phyloP scores from a whole-genome alignment of 2,888 invertebrate genomes.

The Archips xylosteana region DNA sequence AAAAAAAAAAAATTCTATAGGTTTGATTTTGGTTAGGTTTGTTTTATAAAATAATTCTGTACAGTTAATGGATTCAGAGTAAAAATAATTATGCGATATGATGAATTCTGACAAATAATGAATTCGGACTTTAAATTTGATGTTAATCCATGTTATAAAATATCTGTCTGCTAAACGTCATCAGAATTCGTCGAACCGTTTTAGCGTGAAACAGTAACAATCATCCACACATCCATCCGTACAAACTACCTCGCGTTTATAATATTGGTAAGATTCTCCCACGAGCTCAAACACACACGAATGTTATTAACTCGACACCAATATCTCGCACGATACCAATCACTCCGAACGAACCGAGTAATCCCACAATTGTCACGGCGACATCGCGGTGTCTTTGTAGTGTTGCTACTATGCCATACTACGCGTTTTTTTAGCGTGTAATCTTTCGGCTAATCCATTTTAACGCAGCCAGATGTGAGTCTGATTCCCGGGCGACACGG shows the following conservation, averaged over 20 bases:
- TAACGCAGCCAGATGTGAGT: constrained; percentile 82
- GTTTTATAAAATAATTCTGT: too few relatives aligned
- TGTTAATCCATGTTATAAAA: too few relatives aligned
- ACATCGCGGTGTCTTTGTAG: constrained; percentile 80
- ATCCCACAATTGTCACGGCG: constrained; percentile 82
- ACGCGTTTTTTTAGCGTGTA: constrained; percentile 72
- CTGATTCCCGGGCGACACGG: constrained; percentile 47
- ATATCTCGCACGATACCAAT: constrained; percentile 63
- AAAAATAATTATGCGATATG: too few relatives aligned
- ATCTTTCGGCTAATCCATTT: constrained; percentile 83
- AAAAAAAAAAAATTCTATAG: too few relatives aligned
- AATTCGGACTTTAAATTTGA: too few relatives aligned
- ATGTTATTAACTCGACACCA: constrained; percentile 56
- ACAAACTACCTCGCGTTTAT: not conserved
- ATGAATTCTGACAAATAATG: too few relatives aligned
- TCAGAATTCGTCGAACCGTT: too few relatives aligned
- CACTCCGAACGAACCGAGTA: constrained; percentile 69
- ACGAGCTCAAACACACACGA: constrained; percentile 44
- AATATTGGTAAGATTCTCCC: constrained; percentile 19
- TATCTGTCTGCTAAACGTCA: too few relatives aligned
- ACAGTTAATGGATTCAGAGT: too few relatives aligned
- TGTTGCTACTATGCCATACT: constrained; percentile 46
- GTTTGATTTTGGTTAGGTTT: too few relatives aligned
- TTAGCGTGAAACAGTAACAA: too few relatives aligned
- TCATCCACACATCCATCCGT: too few relatives aligned